Base-by-base conservation (phyloP, 2,888 invertebrate genomes). In the Crematogaster levior region DNA sequence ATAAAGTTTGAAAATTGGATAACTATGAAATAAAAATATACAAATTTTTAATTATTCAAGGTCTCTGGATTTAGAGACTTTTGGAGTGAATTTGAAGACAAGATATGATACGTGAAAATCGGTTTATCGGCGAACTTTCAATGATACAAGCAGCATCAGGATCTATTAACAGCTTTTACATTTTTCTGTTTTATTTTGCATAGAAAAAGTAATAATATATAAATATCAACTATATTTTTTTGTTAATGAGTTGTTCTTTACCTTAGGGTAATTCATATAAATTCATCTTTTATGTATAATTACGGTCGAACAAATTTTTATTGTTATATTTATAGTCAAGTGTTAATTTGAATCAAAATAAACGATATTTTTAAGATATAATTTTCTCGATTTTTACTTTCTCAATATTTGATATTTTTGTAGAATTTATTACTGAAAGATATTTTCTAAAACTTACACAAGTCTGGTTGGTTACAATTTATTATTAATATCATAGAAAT, bases 131-230 rank as follows among this genome's bases (percentile, higher is more conserved):
- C 3, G 66, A 18, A 75, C 15, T 21, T 60, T 46, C n/a, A 43
- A 34, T 48, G 66, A 66, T 65, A 37, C 34, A 15, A 24, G 34
- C 24, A 63, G 24, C 18, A 48, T 75, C 48, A 24, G 12, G 9
- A 4, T 66, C 5, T 40, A 51, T 65, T 65, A 75, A 75, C 37
- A 24, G 37, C 34, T 15, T 75, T 66, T 65, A 48, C 15, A 51
- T 51, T 10, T 53, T 18, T 3, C 53, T 40, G 30, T 70, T 77
- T 70, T 6, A 27, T 53, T 70, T 70, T 21, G 21, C 40, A 21
- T 3, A 65, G 21, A 12, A 70, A 70, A 70, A 77, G n/a, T n/a
- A n/a, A n/a, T 75, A 75, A 66, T 66, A 75, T n/a, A n/a, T 40
- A 37, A 53, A 75, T 75, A 68, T 30, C 68, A 30, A 15, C n/a